These are phyloP conservation scores for Pachycephus smyrnensis DNA, from an alignment of 2,888 invertebrate genomes.

Conservation along the genomic window DNA sequence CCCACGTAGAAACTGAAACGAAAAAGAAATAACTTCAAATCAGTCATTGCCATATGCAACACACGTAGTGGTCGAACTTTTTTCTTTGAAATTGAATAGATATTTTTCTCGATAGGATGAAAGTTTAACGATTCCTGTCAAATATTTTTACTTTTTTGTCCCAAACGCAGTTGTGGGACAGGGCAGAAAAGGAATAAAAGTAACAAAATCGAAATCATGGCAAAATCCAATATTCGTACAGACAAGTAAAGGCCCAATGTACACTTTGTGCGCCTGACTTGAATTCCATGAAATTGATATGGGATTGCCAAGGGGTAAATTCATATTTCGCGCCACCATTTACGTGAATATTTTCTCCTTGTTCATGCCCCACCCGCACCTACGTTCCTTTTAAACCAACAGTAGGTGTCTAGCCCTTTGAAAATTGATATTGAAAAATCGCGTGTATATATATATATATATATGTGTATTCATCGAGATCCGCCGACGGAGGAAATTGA, in stretches of 20 bases:
- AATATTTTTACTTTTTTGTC: background rate
- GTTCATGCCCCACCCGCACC: no score
- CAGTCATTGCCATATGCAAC: background rate
- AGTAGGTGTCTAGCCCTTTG: no score
- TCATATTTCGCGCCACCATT: background rate
- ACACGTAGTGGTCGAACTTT: background rate
- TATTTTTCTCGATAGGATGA: background rate
- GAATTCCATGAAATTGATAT: background rate
- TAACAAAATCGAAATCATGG: background rate
- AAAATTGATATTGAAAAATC: no score
- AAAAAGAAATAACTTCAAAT: background rate
- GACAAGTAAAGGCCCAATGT: no score
- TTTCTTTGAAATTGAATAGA: background rate
- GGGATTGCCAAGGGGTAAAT: background rate
- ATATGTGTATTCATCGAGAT: no score
- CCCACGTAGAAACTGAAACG: background rate
- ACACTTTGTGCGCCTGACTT: background rate
- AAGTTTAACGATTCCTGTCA: background rate
- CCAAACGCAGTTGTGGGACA: background rate
- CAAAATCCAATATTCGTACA: background rate
- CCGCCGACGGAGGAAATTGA: no score
- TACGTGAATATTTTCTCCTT: background rate
- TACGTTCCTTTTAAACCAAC: no score
- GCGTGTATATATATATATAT: no score
- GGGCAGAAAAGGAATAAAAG: background rate